Conservation (phyloP, 2,888 invertebrate species). For the Tetragnatha montana region DNA sequence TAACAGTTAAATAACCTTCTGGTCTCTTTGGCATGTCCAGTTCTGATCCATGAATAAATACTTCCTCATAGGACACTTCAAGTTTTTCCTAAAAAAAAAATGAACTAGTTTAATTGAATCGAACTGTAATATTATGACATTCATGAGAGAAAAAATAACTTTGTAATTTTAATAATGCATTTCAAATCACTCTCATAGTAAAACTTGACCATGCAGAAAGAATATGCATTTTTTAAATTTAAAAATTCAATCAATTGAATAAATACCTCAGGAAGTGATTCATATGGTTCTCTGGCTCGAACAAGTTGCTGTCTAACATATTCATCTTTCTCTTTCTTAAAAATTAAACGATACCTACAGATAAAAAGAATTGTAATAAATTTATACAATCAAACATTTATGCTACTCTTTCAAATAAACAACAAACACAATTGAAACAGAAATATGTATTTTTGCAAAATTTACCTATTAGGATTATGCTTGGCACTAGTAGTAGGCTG, state of each 20-base stretch:
- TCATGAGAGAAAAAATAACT: not conserved
- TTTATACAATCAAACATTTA: not conserved
- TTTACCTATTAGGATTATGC: conserved; percentile 60
- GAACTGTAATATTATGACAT: not conserved
- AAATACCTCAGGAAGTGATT: conserved; percentile 58
- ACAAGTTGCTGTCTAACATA: conserved; percentile 84
- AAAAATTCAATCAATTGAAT: not conserved
- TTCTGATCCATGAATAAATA: conserved; percentile 74
- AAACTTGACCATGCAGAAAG: no score
- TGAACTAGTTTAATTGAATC: not conserved
- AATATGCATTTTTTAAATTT: not conserved
- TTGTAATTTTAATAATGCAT: not conserved
- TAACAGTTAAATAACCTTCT: conserved; percentile 87
- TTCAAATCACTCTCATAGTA: not conserved
- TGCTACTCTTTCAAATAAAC: not conserved
- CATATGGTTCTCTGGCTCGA: conserved; percentile 78
- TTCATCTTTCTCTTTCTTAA: conserved; percentile 86
- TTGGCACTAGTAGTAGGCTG: conserved; percentile 61
- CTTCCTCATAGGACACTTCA: conserved; percentile 74
- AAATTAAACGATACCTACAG: conserved; percentile 84
- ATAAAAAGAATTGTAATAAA: conserved; percentile 22
- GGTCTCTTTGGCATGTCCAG: conserved; percentile 85
- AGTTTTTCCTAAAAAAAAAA: conserved; percentile 73
- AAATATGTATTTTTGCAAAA: not conserved
- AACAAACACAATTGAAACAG: not conserved